A percentile compares a stretch with the other conserved stretches of the same genome.
Conservation (phyloP, 2,888 invertebrate species). For the Ophion ellenae region DNA sequence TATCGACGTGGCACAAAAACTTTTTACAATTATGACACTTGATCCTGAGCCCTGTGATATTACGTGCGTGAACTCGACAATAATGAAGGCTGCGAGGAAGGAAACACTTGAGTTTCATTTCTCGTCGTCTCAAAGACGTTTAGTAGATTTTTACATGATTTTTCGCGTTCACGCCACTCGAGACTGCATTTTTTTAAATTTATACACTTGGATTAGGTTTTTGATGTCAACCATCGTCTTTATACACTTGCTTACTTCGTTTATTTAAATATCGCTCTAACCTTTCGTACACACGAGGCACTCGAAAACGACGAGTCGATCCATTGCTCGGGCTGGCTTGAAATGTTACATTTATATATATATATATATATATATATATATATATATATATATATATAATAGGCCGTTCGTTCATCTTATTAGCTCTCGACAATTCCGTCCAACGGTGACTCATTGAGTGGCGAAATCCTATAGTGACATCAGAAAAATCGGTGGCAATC, state of each 20-base stretch:
- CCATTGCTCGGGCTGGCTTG: background rate
- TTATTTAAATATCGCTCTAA: constrained; percentile 30
- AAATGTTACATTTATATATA: background rate
- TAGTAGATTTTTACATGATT: constrained; percentile 1
- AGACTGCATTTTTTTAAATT: constrained; percentile 13
- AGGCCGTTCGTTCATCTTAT: constrained; percentile 29
- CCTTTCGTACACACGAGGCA: background rate
- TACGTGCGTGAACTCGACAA: constrained; percentile 29
- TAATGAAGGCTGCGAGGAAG: background rate
- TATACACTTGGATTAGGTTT: background rate
- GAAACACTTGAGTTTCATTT: background rate
- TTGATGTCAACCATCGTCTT: constrained; percentile 36
- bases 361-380: background rate
- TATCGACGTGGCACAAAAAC: background rate
- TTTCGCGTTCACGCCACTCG: constrained; percentile 25
- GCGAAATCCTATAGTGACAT: background rate
- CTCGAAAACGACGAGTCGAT: background rate
- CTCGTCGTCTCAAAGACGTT: background rate
- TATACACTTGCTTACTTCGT: constrained; percentile 54
- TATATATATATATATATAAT: background rate
- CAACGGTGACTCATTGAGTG: constrained; percentile 29
- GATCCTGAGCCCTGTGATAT: constrained; percentile 61
- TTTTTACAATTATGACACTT: constrained; percentile 31
- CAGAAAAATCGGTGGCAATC: background rate
- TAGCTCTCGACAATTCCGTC: constrained; percentile 54